Percentiles rank a stretch among this genome's conserved stretches.
Conservation (phyloP, 2,888 invertebrate genomes). For the Aelia acuminata region DNA sequence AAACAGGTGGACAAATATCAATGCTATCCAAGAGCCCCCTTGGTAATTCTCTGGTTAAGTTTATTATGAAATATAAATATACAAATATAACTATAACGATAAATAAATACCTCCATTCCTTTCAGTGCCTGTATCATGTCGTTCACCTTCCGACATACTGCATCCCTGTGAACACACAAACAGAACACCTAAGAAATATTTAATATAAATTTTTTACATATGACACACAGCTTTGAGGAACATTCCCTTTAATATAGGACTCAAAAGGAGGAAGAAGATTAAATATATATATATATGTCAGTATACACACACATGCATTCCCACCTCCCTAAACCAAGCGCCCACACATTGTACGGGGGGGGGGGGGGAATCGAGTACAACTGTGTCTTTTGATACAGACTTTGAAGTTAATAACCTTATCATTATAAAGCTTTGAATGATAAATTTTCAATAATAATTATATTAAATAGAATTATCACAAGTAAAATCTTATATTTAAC, state of each 20-base stretch:
- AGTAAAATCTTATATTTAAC: too few species aligned
- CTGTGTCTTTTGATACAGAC: neutral
- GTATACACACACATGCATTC: too few species aligned
- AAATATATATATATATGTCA: constrained; percentile 23
- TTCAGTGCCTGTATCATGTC: neutral
- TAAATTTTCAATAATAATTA: too few species aligned
- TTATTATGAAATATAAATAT: too few species aligned
- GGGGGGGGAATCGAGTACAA: neutral
- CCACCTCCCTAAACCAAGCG: neutral
- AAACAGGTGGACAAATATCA: too few species aligned
- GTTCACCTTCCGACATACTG: constrained; percentile 21
- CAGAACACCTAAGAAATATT: neutral
- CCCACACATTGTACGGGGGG: neutral
- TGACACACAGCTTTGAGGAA: neutral
- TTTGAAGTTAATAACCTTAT: neutral
- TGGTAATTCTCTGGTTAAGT: too few species aligned
- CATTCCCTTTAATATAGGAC: neutral
- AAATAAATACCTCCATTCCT: constrained; percentile 10
- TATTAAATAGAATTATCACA: too few species aligned
- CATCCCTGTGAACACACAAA: constrained; percentile 9
- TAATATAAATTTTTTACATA: neutral
- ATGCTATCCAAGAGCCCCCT: too few species aligned
- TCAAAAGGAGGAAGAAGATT: neutral
- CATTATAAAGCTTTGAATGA: neutral
- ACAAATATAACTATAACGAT: neutral